phyloP scores from a whole-genome alignment of 2,888 invertebrate genomes.

The Luperina testacea region DNA sequence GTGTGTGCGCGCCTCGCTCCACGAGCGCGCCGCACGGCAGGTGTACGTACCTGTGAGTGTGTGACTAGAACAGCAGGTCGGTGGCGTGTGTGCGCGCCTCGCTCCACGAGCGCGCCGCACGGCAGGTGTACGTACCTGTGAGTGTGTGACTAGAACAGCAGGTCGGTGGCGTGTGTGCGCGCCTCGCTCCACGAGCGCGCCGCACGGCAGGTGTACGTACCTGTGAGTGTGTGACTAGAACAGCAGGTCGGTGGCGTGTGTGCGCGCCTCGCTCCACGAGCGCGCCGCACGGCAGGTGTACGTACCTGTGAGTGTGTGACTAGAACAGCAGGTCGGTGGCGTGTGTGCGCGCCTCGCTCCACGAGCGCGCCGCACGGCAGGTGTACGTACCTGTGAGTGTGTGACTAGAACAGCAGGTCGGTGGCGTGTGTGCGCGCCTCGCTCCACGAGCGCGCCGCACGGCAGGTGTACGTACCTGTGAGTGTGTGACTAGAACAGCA shows the following conservation, averaged over 20 bases:
- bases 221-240: conserved; percentile 20
- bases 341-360: too few species aligned
- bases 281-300: conserved; percentile 10
- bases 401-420: conserved; percentile 90
- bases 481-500: conserved; percentile 21
- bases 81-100: conserved; percentile 91
- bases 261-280: conserved; percentile 83
- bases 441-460: conserved; percentile 19
- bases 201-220: conserved; percentile 57
- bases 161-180: conserved; percentile 30
- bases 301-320: conserved; percentile 91
- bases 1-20: conserved; percentile 90
- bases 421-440: conserved; percentile 90
- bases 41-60: conserved; percentile 82
- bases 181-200: conserved; percentile 70
- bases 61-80: conserved; percentile 95
- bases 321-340: conserved; percentile 86
- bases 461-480: conserved; percentile 12
- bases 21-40: conserved; percentile 56
- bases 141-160: conserved; percentile 50
- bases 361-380: too few species aligned
- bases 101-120: conserved; percentile 49
- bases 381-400: background rate
- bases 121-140: conserved; percentile 7
- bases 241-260: conserved; percentile 88